Evolutionary conservation across 2,113 vertebrate species (phyloP), one percentile per base, ranked within the genome.

Genomic region (Geococcyx californianus): DNA sequence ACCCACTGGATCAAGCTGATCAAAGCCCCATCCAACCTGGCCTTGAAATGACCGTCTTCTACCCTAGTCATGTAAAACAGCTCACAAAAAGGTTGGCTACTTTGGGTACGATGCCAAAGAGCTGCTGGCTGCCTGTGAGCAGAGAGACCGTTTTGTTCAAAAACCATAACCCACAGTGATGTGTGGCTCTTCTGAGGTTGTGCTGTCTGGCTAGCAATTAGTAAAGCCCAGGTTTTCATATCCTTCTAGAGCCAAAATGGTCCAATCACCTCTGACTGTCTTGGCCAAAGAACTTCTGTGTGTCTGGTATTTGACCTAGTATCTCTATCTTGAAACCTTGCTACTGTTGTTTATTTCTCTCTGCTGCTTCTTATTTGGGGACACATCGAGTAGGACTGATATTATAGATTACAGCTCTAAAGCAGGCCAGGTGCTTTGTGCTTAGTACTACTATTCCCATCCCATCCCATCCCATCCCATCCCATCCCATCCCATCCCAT

Each of bases 161-260:
- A 19, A 77, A 59, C 55, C 45, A 38, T 1, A 68, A 83, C 68
- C 64, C 0, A 25, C 0, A 0, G 55, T 31, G 72, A 66, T 0
- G 2, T 47, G 45, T 68, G 64, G 80, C 40, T 38, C 47, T 26
- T 5, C 4, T 0, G 0, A 78, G 40, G 45, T 6, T 31, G 47
- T 26, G 69, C 77, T 67, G 59, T 8, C 52, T 3, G 5, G n/a
- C 28, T 73, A 36, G 55, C 60, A 58, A 42, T 52, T 29, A 75
- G 47, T 5, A 52, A n/a, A 92, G 84, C 45, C 40, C 92, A 83
- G 70, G 21, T 47, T 87, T 95, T 74, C 51, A 14, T 12, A 74
- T 3, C 73, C 64, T 78, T 23, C 64, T 87, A 83, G 52, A 90
- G 86, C 52, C 76, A 89, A 59, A 73, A 49, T 7, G 64, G 68